A percentile compares a stretch with the other conserved stretches of the same genome.
Evolutionary conservation across 2,888 invertebrate species (phyloP).

Genomic region (Aethes cnicana): DNA sequence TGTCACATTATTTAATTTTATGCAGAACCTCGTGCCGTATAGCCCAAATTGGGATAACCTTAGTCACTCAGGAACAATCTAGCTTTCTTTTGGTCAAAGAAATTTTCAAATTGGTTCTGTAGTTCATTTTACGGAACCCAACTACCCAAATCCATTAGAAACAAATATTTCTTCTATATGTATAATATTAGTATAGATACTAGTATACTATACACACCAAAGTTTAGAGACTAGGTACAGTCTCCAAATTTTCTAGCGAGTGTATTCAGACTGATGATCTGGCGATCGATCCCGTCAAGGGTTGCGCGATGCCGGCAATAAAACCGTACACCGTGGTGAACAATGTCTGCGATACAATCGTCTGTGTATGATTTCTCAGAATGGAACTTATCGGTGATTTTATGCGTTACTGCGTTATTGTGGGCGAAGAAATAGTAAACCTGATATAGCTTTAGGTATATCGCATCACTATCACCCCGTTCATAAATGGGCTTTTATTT

Average conservation of each 20-base stretch:
- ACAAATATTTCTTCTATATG: too few relatives aligned
- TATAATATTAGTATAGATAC: too few relatives aligned
- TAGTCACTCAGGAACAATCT: too few relatives aligned
- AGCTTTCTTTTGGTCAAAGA: too few relatives aligned
- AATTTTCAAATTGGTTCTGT: too few relatives aligned
- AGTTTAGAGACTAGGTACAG: too few relatives aligned
- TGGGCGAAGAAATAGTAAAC: conserved; percentile 5
- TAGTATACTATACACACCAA: too few relatives aligned
- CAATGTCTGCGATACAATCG: conserved; percentile 42
- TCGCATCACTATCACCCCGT: neutral
- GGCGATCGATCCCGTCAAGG: neutral
- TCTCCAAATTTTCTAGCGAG: neutral
- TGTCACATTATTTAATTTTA: too few relatives aligned
- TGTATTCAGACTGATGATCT: neutral
- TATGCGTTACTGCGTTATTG: conserved; percentile 30
- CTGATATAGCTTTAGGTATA: neutral
- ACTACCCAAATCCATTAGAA: too few relatives aligned
- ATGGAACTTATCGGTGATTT: conserved; percentile 44
- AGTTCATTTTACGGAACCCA: too few relatives aligned
- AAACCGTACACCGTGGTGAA: conserved; percentile 54
- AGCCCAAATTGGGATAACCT: too few relatives aligned
- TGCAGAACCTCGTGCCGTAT: neutral
- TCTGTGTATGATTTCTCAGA: conserved; percentile 43
- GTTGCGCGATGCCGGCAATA: conserved; percentile 39
- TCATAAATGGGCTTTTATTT: neutral